A percentile compares a stretch with the other conserved stretches of the same genome.
phyloP scores from a whole-genome alignment of 2,113 vertebrate species.

The Lathamus discolor region DNA sequence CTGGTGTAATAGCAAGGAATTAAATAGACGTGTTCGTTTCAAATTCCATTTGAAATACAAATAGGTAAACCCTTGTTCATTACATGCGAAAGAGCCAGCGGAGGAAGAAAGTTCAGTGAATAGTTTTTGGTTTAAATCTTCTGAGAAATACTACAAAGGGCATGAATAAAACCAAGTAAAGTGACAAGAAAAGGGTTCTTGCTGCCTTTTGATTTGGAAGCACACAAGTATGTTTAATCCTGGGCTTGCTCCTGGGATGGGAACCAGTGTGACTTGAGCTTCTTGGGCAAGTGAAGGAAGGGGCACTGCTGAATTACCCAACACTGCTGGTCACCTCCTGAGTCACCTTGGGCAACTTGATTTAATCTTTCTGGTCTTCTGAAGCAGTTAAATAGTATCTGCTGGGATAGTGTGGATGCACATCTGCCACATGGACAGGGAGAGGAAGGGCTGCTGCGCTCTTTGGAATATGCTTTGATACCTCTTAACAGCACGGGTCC shows the following conservation, averaged over 20 bases:
- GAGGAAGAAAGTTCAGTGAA: neutral
- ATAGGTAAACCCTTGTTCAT: neutral
- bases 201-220: neutral
- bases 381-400: neutral
- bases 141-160: neutral
- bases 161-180: neutral
- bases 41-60: slow-evolving; percentile 43
- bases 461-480: neutral
- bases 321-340: neutral
- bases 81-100: neutral
- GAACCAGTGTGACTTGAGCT: neutral
- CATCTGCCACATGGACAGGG: neutral
- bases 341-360: neutral
- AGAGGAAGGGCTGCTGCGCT: neutral
- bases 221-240: neutral
- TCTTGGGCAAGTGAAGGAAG: fast-evolving
- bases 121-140: neutral
- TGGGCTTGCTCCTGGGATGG: neutral
- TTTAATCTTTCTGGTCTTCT: neutral
- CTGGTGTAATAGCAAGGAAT: neutral
- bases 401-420: neutral
- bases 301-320: neutral
- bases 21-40: neutral
- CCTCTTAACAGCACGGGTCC: neutral
- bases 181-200: neutral